Base-by-base conservation (phyloP, 2,888 invertebrate genomes). In the Perizoma flavofasciatum region DNA sequence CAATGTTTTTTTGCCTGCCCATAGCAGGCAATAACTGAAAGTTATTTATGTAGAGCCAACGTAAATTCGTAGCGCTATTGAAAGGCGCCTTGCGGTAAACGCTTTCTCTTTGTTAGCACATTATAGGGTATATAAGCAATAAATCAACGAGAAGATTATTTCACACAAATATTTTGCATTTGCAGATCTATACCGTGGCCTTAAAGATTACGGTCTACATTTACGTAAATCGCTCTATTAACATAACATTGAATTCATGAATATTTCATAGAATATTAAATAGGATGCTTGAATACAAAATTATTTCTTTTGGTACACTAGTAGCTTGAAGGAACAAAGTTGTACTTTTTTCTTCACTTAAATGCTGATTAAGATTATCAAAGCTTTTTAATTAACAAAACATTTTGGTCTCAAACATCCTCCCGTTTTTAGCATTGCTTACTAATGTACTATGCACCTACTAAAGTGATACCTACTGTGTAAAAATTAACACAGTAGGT, bases 231-330 rank as follows among this genome's bases (percentile, higher is more conserved):
- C 77, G 72, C 65, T 70, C 56, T 69, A 85, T 88, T 86, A 84
- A 78, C 86, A 88, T 87, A 86, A 80, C 72, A 79, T 77, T 80
- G 62, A 75, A 68, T 70, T 72, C 66, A 80, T 85, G 79, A 82
- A 84, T 87, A 79, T 81, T 85, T 82, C 78, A 82, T 78, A 61
- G 64, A 69, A 75, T 71, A 73, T 72, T 75, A 71, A 69, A 70
- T 65, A 64, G 66, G 59, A 51, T 44, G 43, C 52, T 58, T 59
- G 59, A 59, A 61, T 58, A 58, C 45, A 35, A 52, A 55, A 52
- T 50, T 48, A 45, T 50, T 60, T 55, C 53, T 52, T 63, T 50
- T 46, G 22, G 57, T 52, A 41, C 37, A 58, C 55, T 57, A 22
- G 37, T 37, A 37, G 5, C 1, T 22, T 2, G 22, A 22, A 22